These are phyloP conservation scores for Anticlea derivata DNA, from an alignment of 2,888 invertebrate species.

Conservation along the genomic window DNA sequence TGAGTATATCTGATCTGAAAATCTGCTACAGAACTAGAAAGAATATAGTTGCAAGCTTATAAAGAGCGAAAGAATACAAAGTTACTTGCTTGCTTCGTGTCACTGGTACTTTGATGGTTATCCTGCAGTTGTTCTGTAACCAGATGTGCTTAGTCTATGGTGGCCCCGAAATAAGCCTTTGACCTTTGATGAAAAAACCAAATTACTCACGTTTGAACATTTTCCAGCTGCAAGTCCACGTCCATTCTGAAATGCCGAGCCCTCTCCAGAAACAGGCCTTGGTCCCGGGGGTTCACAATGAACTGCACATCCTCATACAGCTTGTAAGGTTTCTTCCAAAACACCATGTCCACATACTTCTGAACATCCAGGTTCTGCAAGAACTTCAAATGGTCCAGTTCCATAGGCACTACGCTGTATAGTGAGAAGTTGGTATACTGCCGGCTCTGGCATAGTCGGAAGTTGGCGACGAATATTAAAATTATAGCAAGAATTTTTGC, in stretches of 20 bases:
- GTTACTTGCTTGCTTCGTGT: too few species aligned
- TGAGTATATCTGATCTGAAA: too few species aligned
- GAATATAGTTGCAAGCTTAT: too few species aligned
- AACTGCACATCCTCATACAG: conserved; percentile 56
- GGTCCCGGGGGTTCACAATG: conserved; percentile 52
- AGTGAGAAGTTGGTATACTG: conserved; percentile 55
- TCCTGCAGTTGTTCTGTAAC: too few species aligned
- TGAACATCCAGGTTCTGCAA: conserved; percentile 53
- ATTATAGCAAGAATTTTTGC: conserved; percentile 43
- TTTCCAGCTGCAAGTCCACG: conserved; percentile 34
- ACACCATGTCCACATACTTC: conserved; percentile 59
- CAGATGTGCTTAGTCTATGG: too few species aligned
- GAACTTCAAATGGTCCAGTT: conserved; percentile 57
- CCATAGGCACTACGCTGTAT: conserved; percentile 45
- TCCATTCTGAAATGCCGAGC: conserved; percentile 52
- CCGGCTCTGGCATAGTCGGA: conserved; percentile 44
- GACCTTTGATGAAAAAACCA: too few species aligned
- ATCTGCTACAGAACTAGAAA: too few species aligned
- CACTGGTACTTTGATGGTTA: too few species aligned
- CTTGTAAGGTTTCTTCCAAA: conserved; percentile 60
- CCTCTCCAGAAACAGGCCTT: conserved; percentile 52
- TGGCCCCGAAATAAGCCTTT: too few species aligned
- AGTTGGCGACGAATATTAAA: conserved; percentile 46
- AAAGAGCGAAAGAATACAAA: too few species aligned
- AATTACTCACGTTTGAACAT: conserved; percentile 57